Evolutionary conservation across 2,113 vertebrate genomes (phyloP).

Genomic region (Morone chrysops): DNA sequence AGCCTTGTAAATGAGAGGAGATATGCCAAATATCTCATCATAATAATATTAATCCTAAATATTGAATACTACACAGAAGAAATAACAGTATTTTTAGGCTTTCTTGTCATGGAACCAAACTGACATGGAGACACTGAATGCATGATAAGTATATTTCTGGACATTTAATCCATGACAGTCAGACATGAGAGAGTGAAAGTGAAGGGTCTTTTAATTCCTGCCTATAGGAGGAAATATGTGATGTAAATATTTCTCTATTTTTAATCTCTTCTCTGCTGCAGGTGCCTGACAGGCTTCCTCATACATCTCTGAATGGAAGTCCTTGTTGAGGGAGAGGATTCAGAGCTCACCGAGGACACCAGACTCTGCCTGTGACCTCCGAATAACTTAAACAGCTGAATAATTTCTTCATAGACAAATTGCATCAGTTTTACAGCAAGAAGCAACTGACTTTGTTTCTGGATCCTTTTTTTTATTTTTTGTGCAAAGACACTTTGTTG

Average conservation of each 20-base stretch:
- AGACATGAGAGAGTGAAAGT: no score
- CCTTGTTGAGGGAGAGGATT: constrained; percentile 11
- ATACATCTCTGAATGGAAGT: constrained; percentile 4
- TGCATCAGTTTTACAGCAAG: constrained; percentile 3
- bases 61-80: neutral
- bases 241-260: constrained; percentile 16
- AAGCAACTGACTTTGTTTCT: neutral
- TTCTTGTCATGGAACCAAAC: neutral
- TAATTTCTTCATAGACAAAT: neutral
- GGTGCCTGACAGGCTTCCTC: constrained; percentile 63
- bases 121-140: neutral
- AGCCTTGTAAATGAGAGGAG: neutral
- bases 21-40: neutral
- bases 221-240: constrained; percentile 1
- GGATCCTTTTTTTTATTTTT: neutral
- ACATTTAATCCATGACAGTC: neutral
- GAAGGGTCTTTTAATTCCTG: neutral
- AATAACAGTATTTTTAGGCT: neutral
- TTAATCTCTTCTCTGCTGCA: constrained; percentile 18
- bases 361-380: neutral
- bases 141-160: constrained; percentile 12
- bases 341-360: neutral
- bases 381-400: neutral
- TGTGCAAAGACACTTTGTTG: neutral
- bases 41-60: neutral